Conservation (phyloP, 1,140 invertebrate species). For the Eciton burchellii region DNA sequence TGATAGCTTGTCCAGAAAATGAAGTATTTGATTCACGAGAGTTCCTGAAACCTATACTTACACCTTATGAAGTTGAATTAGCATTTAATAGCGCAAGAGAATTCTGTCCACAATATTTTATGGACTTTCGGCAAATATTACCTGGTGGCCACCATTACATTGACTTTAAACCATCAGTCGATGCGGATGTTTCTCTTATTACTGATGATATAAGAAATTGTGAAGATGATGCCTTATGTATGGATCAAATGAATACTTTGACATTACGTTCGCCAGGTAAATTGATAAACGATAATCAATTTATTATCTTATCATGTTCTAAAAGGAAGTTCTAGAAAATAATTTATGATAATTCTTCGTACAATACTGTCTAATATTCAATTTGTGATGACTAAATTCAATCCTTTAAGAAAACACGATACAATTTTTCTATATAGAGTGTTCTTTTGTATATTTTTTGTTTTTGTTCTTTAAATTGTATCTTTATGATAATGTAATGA, state of each 20-base stretch:
- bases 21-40: slow-evolving; percentile 93
- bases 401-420: too few relatives aligned
- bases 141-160: slow-evolving; percentile 87
- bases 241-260: slow-evolving; percentile 78
- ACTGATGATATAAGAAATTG: slow-evolving; percentile 87
- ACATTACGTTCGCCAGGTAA: slow-evolving; percentile 64
- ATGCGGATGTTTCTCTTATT: slow-evolving; percentile 90
- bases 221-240: slow-evolving; percentile 70
- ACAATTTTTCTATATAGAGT: too few relatives aligned
- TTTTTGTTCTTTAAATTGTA: too few relatives aligned
- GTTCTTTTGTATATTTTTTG: too few relatives aligned
- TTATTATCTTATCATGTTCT: too few relatives aligned
- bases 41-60: slow-evolving; percentile 95
- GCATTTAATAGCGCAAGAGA: slow-evolving; percentile 90
- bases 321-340: too few relatives aligned
- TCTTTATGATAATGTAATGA: too few relatives aligned
- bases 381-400: too few relatives aligned
- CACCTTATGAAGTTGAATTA: slow-evolving; percentile 96
- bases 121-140: slow-evolving; percentile 92
- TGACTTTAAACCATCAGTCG: slow-evolving; percentile 81
- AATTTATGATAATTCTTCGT: too few relatives aligned
- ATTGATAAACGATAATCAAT: too few relatives aligned
- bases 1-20: slow-evolving; percentile 96
- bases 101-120: slow-evolving; percentile 88
- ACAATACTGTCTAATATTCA: too few relatives aligned